Base-by-base conservation (phyloP, 2,888 invertebrate genomes). In the Criorhina ranunculi region DNA sequence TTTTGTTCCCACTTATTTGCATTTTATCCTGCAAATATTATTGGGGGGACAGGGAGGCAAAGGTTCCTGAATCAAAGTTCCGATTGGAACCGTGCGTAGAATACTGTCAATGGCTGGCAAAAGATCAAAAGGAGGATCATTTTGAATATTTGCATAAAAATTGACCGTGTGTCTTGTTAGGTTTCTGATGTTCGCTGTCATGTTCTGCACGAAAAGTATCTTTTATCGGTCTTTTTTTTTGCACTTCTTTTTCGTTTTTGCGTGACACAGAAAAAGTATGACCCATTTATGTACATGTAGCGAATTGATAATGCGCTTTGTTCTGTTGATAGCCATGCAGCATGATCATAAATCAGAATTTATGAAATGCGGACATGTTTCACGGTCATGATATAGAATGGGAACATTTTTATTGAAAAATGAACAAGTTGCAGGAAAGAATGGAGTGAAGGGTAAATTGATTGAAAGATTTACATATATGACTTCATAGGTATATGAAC, bases 251-350 rank as follows among this genome's bases (percentile, higher is more conserved):
- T 60, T 46, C 35, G 15, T 12, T 8, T 46, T 62, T 42, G 33
- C 46, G 33, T 78, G 83, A 78, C 78, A 78, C 73, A 73, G 62
- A 83, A 78, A 81, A 69, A 67, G 72, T 59, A 69, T 83, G 83
- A 78, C 83, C 78, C 83, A 83, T 64, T 83, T 83, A 37, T 55
- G 42, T 15, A 42, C 73, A 73, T 78, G 83, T 5, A 51, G 40
- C 17, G 83, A 73, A 73, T 69, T 60, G 12, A 31, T 57, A 67
- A 83, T 62, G 9, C 11, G 31, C 31, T 64, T 66, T 70, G 31
- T 51, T 77, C 19, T 31, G 59, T 35, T 44, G 72, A 66, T 59
- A 72, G 51, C 11, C 12, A 35, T 11, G n/a, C 11, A 6, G 12
- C n/a, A 17, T 66, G 46, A 17, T 59, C 53, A 55, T 75, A 75